A percentile compares a stretch with the other conserved stretches of the same genome.
phyloP scores from a whole-genome alignment of 2,113 vertebrate species.

The Mustela lutreola region DNA sequence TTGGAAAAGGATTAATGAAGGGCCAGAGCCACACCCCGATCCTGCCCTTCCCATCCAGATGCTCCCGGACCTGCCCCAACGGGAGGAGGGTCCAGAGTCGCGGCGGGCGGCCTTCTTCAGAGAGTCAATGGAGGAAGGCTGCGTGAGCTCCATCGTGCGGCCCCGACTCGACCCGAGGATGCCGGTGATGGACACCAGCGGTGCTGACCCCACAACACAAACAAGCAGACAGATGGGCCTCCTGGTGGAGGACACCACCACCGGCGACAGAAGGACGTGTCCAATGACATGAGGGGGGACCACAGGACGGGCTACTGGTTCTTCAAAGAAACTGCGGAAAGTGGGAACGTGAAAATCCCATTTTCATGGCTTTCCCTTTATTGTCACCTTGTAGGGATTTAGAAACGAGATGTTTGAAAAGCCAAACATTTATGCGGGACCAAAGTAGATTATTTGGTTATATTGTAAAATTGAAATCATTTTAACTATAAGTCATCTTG shows the following conservation, averaged over 20 bases:
- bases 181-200: accelerated
- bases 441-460: not conserved
- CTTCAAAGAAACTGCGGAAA: not conserved
- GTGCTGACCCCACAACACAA: not conserved
- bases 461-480: not conserved
- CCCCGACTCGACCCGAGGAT: not conserved
- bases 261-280: not conserved
- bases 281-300: not conserved
- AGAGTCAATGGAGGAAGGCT: not conserved
- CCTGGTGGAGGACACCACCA: not conserved
- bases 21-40: accelerated
- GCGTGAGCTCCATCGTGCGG: not conserved
- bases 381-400: not conserved
- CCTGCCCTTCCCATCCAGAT: not conserved
- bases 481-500: not conserved
- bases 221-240: accelerated
- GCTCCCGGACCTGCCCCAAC: no score
- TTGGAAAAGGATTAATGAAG: not conserved
- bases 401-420: not conserved
- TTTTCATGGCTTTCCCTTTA: not conserved
- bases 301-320: not conserved
- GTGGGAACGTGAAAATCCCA: not conserved
- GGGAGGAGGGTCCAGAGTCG: accelerated
- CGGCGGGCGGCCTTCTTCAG: not conserved
- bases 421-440: not conserved